Conservation (phyloP, 92 coral and sea anemone genomes). For the Epizoanthus scotinus region DNA sequence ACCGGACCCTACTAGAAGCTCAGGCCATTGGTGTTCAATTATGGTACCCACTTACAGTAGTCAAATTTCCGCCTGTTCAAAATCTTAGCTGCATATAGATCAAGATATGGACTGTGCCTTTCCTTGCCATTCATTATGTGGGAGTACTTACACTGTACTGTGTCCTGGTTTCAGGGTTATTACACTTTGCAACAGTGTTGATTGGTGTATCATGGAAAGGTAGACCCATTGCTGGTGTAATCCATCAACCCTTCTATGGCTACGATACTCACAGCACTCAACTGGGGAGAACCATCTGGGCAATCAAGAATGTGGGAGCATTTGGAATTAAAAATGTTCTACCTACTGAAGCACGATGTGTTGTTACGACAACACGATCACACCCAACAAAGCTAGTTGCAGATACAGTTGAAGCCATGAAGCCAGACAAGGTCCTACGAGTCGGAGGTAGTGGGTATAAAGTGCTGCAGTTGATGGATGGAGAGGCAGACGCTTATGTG, state of each 20-base stretch:
- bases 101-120: too few relatives aligned
- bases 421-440: conserved; percentile 76
- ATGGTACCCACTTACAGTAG: too few relatives aligned
- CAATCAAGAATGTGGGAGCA: conserved; percentile 80
- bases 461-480: conserved; percentile 79
- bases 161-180: conserved; percentile 59
- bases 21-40: too few relatives aligned
- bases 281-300: conserved; percentile 94
- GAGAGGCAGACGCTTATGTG: conserved; percentile 91
- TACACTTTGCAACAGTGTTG: conserved; percentile 88
- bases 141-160: too few relatives aligned
- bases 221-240: conserved; percentile 89
- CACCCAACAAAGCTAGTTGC: conserved; percentile 76
- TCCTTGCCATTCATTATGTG: too few relatives aligned
- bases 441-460: conserved; percentile 97
- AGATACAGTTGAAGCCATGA: conserved; percentile 91
- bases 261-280: conserved; percentile 42
- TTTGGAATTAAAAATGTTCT: conserved; percentile 76
- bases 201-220: conserved; percentile 92
- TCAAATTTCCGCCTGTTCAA: too few relatives aligned
- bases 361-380: conserved; percentile 88
- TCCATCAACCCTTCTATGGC: conserved; percentile 96
- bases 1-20: too few relatives aligned
- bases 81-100: too few relatives aligned
- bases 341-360: conserved; percentile 71